phyloP scores from a whole-genome alignment of 2,113 vertebrate genomes.

The Martes martes region DNA sequence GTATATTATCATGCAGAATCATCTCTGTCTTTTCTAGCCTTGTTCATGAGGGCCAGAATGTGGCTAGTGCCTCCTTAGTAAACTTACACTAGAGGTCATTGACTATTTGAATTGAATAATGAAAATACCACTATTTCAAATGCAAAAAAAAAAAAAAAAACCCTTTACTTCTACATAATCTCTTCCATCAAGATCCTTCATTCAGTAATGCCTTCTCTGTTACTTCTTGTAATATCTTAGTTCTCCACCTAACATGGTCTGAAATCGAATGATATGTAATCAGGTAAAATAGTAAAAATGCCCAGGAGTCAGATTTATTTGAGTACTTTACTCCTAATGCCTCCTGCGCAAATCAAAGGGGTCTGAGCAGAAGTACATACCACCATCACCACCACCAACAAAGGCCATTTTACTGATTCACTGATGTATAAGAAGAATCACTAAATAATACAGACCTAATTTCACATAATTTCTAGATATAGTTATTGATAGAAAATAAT shows the following conservation, averaged over 20 bases:
- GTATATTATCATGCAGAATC: neutral
- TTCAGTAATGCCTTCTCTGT: neutral
- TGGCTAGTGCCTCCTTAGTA: neutral
- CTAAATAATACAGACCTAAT: neutral
- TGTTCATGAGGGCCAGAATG: neutral
- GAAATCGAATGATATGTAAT: neutral
- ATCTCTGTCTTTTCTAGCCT: neutral
- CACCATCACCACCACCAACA: neutral
- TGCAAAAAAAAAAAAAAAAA: neutral
- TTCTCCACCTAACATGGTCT: neutral
- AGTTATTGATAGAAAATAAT: slow-evolving; percentile 32
- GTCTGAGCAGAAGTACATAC: neutral
- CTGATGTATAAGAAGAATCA: neutral
- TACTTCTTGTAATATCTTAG: neutral
- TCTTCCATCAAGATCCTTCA: neutral
- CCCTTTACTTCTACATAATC: neutral
- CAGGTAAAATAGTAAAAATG: neutral
- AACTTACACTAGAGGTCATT: neutral
- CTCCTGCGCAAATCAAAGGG: neutral
- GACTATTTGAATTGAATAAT: neutral
- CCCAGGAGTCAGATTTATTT: neutral
- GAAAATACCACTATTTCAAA: neutral
- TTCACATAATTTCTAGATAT: slow-evolving; percentile 15
- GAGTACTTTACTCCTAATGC: neutral
- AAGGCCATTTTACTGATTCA: neutral